Evolutionary conservation across 1,140 invertebrate genomes (phyloP), one percentile per base, ranked within the genome.

Genomic region (Centruroides vittatus): DNA sequence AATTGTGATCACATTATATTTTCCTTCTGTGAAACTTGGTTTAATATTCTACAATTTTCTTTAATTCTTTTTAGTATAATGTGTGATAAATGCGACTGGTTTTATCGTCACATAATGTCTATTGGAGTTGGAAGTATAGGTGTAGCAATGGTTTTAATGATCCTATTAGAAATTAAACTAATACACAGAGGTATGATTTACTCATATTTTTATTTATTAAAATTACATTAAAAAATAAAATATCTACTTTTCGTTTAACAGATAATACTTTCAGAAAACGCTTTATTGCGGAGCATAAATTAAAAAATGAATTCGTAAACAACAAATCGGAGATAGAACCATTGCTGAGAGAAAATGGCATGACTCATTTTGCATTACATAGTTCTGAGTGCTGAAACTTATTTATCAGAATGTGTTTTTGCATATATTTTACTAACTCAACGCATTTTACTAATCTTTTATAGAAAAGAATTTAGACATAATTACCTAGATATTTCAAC

Each of bases 61-160:
- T 1, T 47, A n/a, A 8, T 48, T 51, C 57, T 57, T 41, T 57
- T 0, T 41, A 63, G 62, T 3, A n/a, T 57, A 4, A 12, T 12
- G 3, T 63, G 62, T 35, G 6, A 57, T 4, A 49, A 63, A 0
- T 63, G 62, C 47, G 58, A 60, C 11, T 63, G 62, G 62, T 63
- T 60, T 50, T 63, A 63, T n/a, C 47, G 35, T 49, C 23, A 63
- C 11, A 54, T 60, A 3, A 47, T 63, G 36, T 60, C 58, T 47
- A 57, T 57, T 9, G 62, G 62, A 34, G 48, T 63, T 12, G 62
- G 58, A 13, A 52, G 62, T 34, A 55, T 52, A 8, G 55, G 36
- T 5, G 54, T 53, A 34, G 53, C 55, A 11, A 34, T 63, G 8
- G 7, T 60, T 6, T 49, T 55, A 12, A 49, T 54, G 7, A 59